Conservation (phyloP, 2,113 vertebrate genomes). For the Procapra przewalskii region DNA sequence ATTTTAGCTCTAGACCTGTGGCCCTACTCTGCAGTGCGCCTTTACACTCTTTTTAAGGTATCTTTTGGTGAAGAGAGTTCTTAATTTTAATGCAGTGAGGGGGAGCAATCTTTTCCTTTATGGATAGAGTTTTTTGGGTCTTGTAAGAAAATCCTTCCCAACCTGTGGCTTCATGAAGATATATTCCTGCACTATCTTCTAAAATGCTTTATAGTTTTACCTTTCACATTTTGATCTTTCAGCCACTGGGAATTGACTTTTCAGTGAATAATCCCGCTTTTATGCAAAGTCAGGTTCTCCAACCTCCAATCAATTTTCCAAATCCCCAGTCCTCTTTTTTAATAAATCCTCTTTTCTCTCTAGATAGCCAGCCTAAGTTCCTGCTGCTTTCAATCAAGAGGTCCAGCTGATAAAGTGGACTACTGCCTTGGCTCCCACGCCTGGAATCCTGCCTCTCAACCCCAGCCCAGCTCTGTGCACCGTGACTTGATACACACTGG, state of each 20-base stretch:
- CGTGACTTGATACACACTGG: neutral
- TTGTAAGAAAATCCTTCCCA: neutral
- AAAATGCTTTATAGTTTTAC: neutral
- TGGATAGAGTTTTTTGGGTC: neutral
- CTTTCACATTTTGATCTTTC: constrained; percentile 8
- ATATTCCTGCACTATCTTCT: neutral
- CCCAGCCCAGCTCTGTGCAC: neutral
- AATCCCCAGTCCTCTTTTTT: neutral
- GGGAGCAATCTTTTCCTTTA: neutral
- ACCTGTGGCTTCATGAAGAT: neutral
- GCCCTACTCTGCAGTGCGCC: neutral
- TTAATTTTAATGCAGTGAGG: neutral
- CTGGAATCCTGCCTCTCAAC: neutral
- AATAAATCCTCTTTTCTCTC: constrained; percentile 1
- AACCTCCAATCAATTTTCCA: neutral
- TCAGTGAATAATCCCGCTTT: neutral
- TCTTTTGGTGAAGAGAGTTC: neutral
- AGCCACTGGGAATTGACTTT: neutral
- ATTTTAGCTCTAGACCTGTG: neutral
- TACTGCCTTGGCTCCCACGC: constrained; percentile 34
- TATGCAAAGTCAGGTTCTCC: neutral
- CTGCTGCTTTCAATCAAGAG: constrained; percentile 49
- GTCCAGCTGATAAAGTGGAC: neutral
- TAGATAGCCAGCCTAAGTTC: neutral
- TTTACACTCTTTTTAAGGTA: neutral